These are phyloP conservation scores for Branchipolynoe longqiensis DNA, from an alignment of 2,888 invertebrate genomes.

Conservation along the genomic window DNA sequence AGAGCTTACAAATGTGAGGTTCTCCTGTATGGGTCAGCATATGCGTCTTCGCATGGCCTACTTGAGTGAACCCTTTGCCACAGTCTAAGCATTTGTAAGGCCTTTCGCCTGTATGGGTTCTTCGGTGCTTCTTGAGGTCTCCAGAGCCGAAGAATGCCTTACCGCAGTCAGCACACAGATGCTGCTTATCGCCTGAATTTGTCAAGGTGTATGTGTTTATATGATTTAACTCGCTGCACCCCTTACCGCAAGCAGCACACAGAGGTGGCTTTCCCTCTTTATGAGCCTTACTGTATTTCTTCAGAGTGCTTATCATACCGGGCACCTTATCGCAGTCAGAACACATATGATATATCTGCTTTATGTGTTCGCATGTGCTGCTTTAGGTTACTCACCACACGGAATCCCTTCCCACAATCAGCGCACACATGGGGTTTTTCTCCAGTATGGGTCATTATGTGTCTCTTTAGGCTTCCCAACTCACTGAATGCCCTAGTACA, in stretches of 20 bases:
- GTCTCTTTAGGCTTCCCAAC: not conserved
- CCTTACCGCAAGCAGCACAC: not conserved
- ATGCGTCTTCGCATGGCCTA: not conserved
- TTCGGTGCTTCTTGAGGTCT: not conserved
- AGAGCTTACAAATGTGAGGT: not conserved
- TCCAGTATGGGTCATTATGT: not conserved
- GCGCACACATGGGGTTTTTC: not conserved
- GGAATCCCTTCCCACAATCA: not conserved
- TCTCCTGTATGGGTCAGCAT: not conserved
- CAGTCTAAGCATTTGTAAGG: not conserved
- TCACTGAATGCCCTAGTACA: not conserved
- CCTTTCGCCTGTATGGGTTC: conserved; percentile 27
- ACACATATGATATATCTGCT: not conserved
- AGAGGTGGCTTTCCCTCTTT: not conserved
- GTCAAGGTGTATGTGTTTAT: not conserved
- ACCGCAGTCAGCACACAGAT: conserved; percentile 1
- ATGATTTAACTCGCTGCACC: not conserved
- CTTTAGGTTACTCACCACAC: not conserved
- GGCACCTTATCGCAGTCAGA: not conserved
- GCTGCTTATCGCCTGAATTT: not conserved
- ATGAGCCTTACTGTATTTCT: not conserved
- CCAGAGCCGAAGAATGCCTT: not conserved
- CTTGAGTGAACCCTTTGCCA: not conserved
- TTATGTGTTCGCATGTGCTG: not conserved
- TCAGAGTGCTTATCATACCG: no score